These are phyloP conservation scores for Ommatoiulus sabulosus DNA, from an alignment of 2,888 invertebrate genomes.

Conservation along the genomic window DNA sequence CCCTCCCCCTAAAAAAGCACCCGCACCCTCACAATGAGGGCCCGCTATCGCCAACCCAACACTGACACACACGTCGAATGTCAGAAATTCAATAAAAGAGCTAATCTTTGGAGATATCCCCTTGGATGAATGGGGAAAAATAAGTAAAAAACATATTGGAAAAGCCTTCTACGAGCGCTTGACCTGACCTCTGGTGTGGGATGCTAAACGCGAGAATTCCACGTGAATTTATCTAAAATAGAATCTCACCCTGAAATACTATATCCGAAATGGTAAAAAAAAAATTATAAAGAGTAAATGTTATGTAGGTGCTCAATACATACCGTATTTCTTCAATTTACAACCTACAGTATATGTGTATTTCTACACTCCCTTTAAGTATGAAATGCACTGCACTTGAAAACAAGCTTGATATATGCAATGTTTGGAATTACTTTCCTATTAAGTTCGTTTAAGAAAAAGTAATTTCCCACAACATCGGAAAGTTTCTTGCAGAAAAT, in stretches of 20 bases:
- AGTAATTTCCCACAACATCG: too few species aligned
- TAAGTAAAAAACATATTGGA: not conserved
- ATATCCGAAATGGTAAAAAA: not conserved
- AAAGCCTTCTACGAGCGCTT: not conserved
- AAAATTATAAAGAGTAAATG: not conserved
- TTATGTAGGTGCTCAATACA: too few species aligned
- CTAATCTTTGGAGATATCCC: conserved; percentile 22
- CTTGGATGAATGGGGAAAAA: not conserved
- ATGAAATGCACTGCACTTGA: not conserved
- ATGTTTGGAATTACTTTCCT: not conserved
- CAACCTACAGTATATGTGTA: too few species aligned
- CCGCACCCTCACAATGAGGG: not conserved
- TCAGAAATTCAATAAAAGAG: conserved; percentile 5
- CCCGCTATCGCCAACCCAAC: not conserved
- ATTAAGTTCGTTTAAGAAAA: too few species aligned
- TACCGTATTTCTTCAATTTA: too few species aligned
- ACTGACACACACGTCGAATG: not conserved
- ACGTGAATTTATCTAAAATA: not conserved
- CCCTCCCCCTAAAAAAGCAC: conserved; percentile 1
- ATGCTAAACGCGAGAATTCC: not conserved
- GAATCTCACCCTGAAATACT: not conserved
- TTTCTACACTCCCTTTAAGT: not conserved
- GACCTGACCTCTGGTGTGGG: not conserved
- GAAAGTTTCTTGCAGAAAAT: too few species aligned
- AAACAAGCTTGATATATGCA: not conserved